Percentiles rank a stretch among this genome's conserved stretches.
These are phyloP conservation scores for Andrena hattorfiana DNA, from an alignment of 2,888 invertebrate genomes.

Conservation along the genomic window DNA sequence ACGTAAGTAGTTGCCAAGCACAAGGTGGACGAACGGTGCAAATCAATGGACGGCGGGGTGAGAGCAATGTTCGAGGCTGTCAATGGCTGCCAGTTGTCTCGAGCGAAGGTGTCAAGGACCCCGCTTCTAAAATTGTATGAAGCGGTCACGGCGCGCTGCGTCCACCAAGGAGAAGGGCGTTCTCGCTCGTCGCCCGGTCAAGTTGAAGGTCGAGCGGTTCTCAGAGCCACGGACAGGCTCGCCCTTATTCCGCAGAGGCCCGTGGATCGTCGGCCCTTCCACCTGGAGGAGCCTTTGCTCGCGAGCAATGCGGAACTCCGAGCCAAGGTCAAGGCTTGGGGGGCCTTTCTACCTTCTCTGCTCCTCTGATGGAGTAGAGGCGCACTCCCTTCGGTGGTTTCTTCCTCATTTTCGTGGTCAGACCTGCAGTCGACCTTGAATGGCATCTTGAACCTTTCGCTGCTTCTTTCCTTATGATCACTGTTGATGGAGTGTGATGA, in stretches of 20 bases:
- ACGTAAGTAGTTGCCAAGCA: constrained; percentile 8
- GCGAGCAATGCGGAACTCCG: constrained; percentile 72
- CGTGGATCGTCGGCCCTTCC: constrained; percentile 28
- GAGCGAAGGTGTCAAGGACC: constrained; percentile 75
- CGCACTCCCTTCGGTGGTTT: not conserved
- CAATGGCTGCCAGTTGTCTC: constrained; percentile 61
- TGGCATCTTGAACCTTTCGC: no score
- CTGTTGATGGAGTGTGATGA: no score
- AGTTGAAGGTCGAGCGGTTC: constrained; percentile 79
- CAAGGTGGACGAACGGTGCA: constrained; percentile 25
- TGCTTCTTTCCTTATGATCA: no score
- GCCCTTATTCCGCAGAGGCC: constrained; percentile 41
- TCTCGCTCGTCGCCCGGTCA: constrained; percentile 71
- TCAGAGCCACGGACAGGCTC: constrained; percentile 20
- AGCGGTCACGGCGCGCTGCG: constrained; percentile 44
- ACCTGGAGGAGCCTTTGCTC: constrained; percentile 17
- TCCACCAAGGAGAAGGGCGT: constrained; percentile 63
- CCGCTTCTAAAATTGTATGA: constrained; percentile 69
- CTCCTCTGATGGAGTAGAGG: not conserved
- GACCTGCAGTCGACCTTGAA: no score
- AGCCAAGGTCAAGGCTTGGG: constrained; percentile 57
- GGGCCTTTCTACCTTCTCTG: not conserved
- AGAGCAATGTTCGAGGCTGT: constrained; percentile 57
- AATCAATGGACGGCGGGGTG: constrained; percentile 58
- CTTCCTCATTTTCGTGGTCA: not conserved